phyloP scores from a whole-genome alignment of 2,888 invertebrate genomes.

The Papilio protenor region DNA sequence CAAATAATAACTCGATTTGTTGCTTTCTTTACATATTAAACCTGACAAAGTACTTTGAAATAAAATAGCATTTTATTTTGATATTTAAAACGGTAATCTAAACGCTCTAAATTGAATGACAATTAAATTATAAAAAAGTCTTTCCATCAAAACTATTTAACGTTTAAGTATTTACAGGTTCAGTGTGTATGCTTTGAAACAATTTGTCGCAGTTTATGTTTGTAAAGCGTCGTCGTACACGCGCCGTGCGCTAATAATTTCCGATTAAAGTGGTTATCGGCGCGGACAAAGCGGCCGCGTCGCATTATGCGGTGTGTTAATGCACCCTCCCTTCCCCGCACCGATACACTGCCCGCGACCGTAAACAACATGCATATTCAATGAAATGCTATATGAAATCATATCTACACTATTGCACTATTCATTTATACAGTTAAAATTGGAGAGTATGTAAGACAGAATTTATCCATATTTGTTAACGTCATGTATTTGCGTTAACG shows the following conservation, averaged over 20 bases:
- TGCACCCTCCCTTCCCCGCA: not conserved
- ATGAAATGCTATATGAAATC: not conserved
- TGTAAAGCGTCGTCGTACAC: not conserved
- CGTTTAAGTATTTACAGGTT: too few species aligned
- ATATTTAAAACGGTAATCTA: not conserved
- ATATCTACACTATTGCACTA: not conserved
- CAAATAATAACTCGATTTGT: conserved; percentile 7
- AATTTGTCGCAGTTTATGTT: not conserved
- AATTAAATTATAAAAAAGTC: not conserved
- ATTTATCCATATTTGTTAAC: too few species aligned
- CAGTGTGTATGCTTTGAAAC: not conserved
- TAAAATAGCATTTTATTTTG: not conserved
- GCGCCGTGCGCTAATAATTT: conserved; percentile 19
- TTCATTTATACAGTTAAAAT: not conserved
- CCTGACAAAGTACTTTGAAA: not conserved
- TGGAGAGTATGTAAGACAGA: too few species aligned
- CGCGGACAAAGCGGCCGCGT: conserved; percentile 7
- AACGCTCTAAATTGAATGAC: not conserved
- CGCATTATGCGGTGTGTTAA: conserved; percentile 8
- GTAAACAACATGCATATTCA: conserved; percentile 9
- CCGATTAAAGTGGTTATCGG: conserved; percentile 21
- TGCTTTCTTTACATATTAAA: not conserved
- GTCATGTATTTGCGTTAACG: not conserved
- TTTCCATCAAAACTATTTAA: too few species aligned
- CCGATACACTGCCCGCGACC: not conserved